These are phyloP conservation scores for Dolichotis patagonum DNA, from an alignment of 2,113 vertebrate genomes.

Conservation along the genomic window DNA sequence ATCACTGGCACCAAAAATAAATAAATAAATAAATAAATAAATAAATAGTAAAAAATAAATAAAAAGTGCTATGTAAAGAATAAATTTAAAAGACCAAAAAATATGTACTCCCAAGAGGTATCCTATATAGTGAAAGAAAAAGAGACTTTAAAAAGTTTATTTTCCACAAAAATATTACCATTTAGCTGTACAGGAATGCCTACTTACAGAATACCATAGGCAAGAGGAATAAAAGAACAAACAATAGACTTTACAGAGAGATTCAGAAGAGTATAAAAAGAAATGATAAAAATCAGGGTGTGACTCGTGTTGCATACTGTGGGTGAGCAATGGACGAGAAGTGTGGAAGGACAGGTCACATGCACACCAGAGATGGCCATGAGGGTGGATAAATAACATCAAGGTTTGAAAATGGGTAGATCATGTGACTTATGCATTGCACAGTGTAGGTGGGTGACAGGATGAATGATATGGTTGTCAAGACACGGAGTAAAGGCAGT, in stretches of 20 bases:
- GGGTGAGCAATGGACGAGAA: neutral
- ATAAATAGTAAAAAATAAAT: too few species aligned
- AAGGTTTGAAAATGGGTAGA: neutral
- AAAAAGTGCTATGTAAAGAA: neutral
- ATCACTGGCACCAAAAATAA: too few species aligned
- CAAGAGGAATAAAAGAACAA: neutral
- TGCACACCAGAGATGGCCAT: neutral
- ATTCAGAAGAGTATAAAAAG: neutral
- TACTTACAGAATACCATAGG: neutral
- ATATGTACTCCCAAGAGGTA: neutral
- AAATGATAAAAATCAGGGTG: neutral
- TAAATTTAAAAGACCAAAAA: neutral
- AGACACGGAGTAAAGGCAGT: neutral
- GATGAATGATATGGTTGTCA: neutral
- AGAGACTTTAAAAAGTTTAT: neutral
- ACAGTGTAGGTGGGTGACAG: fast-evolving
- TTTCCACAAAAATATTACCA: neutral
- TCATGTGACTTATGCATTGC: neutral
- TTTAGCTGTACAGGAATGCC: neutral
- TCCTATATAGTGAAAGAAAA: neutral
- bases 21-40: too few species aligned
- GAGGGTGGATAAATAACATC: neutral
- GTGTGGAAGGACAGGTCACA: neutral
- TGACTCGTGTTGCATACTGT: neutral
- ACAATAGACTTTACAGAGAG: neutral